Evolutionary conservation across 2,888 invertebrate genomes (phyloP).

Genomic region (Aporophyla nigra): DNA sequence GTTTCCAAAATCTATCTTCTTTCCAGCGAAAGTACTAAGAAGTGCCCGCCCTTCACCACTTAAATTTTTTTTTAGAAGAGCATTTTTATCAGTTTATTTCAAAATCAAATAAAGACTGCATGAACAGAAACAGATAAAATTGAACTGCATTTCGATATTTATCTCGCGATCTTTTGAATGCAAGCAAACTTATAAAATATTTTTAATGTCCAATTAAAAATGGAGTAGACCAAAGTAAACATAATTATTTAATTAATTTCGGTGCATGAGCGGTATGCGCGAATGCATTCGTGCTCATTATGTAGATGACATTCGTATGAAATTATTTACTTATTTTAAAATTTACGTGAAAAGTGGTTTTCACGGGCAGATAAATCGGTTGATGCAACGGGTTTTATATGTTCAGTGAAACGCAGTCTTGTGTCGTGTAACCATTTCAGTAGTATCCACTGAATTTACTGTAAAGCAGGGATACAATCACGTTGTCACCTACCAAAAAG

Average conservation of each 20-base stretch:
- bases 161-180: too few species aligned
- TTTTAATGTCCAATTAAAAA: conserved; percentile 3
- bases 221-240: not conserved
- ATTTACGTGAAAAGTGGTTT: conserved; percentile 3
- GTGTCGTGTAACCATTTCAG: not conserved
- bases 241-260: conserved; percentile 35
- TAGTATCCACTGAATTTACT: too few species aligned
- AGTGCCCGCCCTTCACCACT: too few species aligned
- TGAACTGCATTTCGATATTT: not conserved
- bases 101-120: not conserved
- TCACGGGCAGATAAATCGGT: conserved; percentile 27
- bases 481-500: too few species aligned
- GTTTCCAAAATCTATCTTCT: too few species aligned
- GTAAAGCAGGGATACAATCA: too few species aligned
- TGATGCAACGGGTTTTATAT: not conserved
- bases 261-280: not conserved
- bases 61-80: too few species aligned
- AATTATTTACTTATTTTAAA: conserved; percentile 20
- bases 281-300: conserved; percentile 27
- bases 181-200: not conserved
- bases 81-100: too few species aligned
- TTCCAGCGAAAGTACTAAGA: too few species aligned
- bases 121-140: not conserved
- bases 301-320: conserved; percentile 28
- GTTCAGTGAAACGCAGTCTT: not conserved